Base-by-base conservation (phyloP, 2,888 invertebrate species). In the Dichetophora obliterata region DNA sequence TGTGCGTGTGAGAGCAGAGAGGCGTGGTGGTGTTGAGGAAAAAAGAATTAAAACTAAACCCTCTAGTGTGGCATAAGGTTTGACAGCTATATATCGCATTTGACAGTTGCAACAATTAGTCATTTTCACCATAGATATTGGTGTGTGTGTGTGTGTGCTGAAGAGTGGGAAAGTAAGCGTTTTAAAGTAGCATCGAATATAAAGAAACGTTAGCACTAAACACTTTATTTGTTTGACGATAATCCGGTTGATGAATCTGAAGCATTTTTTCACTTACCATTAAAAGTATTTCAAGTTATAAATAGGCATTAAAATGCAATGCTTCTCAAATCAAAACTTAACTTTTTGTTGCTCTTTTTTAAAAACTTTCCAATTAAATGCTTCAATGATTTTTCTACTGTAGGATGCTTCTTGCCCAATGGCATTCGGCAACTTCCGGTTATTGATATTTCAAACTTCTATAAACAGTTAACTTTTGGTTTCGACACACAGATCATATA, bases 81-180 rank as follows among this genome's bases (percentile, higher is more conserved):
- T 87, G 86, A 87, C 87, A 87, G 82, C 82, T 78, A 79, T 82
- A 81, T 82, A 87, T 86, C 86, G 84, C 68, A 80, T 81, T 82
- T 86, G 86, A 87, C 86, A 87, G 82, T 78, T 77, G 65, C 77
- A 74, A 82, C 82, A 84, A 87, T 87, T 87, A 85, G 85, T 87
- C 87, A 86, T 82, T 83, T 75, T 77, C 54, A 70, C 0, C 16
- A 5, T 11, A n/a, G 16, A 22, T 43, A 43, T 14, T 2, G 43
- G 43, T 34, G 24, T 57, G 57, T n/a, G 54, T 54, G 57, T 14
- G 57, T 59, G 54, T 19, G 19, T 54, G 54, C 2, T 9, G 5
- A 19, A 9, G 27, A n/a, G 50, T 19, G 31, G 54, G 19, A 69
- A 11, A 31, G 31, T 3, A 3, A 31, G 31, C 31, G 5, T 5